These are phyloP conservation scores for Aythya baeri DNA, from an alignment of 2,113 vertebrate species.

Conservation along the genomic window DNA sequence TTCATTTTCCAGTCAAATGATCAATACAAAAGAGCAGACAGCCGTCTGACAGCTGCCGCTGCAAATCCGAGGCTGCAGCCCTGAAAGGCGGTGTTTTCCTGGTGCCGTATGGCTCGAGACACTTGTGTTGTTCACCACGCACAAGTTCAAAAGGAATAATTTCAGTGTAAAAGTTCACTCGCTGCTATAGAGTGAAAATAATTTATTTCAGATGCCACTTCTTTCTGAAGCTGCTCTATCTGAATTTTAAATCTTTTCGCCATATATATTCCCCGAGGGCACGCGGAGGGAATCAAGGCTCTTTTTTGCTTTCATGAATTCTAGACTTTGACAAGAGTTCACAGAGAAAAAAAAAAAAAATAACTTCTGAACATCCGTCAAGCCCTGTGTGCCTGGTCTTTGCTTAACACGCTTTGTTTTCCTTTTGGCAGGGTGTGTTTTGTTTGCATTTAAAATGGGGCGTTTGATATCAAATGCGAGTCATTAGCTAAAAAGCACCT, in stretches of 20 bases:
- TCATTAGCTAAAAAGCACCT: constrained; percentile 29
- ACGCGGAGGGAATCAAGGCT: constrained; percentile 61
- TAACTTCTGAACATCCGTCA: constrained; percentile 66
- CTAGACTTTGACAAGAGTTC: constrained; percentile 68
- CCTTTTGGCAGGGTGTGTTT: constrained; percentile 50
- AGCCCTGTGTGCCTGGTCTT: constrained; percentile 43
- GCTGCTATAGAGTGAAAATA: constrained; percentile 63
- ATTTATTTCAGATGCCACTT: constrained; percentile 66
- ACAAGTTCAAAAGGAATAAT: constrained; percentile 67
- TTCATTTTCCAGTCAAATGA: constrained; percentile 25
- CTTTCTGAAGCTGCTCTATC: constrained; percentile 68
- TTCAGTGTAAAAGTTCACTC: constrained; percentile 47
- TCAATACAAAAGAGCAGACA: not conserved
- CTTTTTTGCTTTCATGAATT: constrained; percentile 72
- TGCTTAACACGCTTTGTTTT: constrained; percentile 59
- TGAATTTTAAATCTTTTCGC: constrained; percentile 78
- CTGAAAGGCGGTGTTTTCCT: not conserved
- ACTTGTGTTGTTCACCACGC: not conserved
- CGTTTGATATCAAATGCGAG: constrained; percentile 32
- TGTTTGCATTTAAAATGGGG: constrained; percentile 66
- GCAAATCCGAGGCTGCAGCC: fast-evolving
- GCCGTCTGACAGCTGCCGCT: not conserved
- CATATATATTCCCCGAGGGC: constrained; percentile 62
- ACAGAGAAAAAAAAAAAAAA: constrained; percentile 32
- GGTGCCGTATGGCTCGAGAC: not conserved